A percentile compares a stretch with the other conserved stretches of the same genome.
Evolutionary conservation across 2,113 vertebrate species (phyloP).

Genomic region (Potamarius usumacintae): DNA sequence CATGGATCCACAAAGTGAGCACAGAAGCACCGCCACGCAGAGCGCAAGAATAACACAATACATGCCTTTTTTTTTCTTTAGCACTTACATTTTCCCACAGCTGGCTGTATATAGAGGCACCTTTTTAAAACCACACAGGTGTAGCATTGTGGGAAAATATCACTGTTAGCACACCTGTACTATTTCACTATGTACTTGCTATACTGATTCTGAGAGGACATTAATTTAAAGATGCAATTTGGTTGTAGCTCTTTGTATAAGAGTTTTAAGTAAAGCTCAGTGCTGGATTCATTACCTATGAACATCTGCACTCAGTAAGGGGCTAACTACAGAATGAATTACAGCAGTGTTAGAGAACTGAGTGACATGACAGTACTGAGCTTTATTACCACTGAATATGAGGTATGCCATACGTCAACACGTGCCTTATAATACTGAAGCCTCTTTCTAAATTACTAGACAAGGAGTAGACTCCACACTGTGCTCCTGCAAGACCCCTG

Average conservation of each 20-base stretch:
- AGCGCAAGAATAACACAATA: not conserved
- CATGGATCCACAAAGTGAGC: too few species aligned
- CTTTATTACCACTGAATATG: constrained; percentile 66
- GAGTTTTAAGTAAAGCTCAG: constrained; percentile 46
- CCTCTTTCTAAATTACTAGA: constrained; percentile 31
- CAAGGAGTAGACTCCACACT: constrained; percentile 24
- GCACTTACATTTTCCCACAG: constrained; percentile 3
- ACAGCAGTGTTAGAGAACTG: constrained; percentile 70
- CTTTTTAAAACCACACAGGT: constrained; percentile 51
- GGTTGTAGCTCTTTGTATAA: constrained; percentile 58
- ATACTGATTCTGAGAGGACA: constrained; percentile 14
- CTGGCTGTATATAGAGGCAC: constrained; percentile 31
- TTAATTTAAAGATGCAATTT: constrained; percentile 51
- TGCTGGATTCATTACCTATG: constrained; percentile 65
- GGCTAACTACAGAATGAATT: constrained; percentile 68
- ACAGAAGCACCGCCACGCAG: too few species aligned
- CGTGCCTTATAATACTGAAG: constrained; percentile 27
- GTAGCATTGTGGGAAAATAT: constrained; percentile 30
- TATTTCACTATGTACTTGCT: constrained; percentile 3
- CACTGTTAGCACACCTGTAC: constrained; percentile 63
- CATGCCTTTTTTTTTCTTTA: not conserved
- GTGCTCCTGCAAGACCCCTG: not conserved
- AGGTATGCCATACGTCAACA: constrained; percentile 50
- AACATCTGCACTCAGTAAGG: constrained; percentile 76
- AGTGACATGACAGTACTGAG: constrained; percentile 68